A percentile compares a stretch with the other conserved stretches of the same genome.
phyloP scores from a whole-genome alignment of 2,113 vertebrate genomes.

The Rhea americana region DNA sequence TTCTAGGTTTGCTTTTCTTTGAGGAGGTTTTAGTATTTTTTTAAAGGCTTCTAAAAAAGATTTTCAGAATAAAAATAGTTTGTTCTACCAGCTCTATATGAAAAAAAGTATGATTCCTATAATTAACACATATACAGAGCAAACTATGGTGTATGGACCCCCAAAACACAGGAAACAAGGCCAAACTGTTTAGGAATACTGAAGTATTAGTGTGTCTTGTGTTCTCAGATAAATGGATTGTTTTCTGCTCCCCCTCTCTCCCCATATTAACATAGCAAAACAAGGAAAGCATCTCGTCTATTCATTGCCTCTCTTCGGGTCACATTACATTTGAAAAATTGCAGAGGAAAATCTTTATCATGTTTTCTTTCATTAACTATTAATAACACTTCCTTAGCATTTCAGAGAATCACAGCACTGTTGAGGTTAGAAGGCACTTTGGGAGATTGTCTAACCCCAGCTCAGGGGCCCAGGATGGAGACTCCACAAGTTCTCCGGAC shows the following conservation, averaged over 20 bases:
- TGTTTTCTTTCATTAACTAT: not conserved
- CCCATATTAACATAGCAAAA: not conserved
- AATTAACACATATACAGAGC: not conserved
- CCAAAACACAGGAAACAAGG: not conserved
- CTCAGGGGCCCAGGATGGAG: not conserved
- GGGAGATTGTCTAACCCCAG: not conserved
- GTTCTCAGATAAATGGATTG: conserved; percentile 1
- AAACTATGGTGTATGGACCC: not conserved
- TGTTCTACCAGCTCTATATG: not conserved
- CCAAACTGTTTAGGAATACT: not conserved
- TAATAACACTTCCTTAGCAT: not conserved
- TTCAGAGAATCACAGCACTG: not conserved
- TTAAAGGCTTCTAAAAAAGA: not conserved
- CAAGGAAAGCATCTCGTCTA: conserved; percentile 9
- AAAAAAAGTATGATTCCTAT: conserved; percentile 6
- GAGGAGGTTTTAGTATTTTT: too few species aligned
- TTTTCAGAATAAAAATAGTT: conserved; percentile 29
- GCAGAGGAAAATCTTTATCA: not conserved
- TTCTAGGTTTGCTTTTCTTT: not conserved
- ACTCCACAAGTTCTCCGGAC: not conserved
- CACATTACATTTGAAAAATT: not conserved
- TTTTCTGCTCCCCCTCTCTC: not conserved
- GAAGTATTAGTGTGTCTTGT: not conserved
- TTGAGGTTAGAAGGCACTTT: not conserved
- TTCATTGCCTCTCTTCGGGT: not conserved